These are phyloP conservation scores for Menidia beryllina DNA, from an alignment of 2,113 vertebrate species.

Conservation along the genomic window DNA sequence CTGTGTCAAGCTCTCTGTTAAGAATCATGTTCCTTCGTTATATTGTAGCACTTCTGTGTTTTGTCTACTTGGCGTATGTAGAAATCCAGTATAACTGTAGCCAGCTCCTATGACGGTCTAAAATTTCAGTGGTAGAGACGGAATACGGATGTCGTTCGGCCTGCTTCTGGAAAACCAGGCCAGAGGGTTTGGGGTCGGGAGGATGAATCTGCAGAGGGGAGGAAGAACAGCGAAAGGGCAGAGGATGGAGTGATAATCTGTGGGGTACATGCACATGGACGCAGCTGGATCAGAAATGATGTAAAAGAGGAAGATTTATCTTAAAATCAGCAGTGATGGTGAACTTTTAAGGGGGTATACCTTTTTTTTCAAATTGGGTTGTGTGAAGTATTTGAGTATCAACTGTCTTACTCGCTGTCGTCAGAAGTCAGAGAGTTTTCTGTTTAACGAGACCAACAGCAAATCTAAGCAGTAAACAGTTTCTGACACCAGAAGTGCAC, in stretches of 20 bases:
- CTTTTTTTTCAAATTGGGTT: no score
- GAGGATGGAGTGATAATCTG: conserved; percentile 59
- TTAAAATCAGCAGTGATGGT: conserved; percentile 27
- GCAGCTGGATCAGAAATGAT: conserved; percentile 11
- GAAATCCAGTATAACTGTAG: conserved; percentile 58
- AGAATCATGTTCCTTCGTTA: conserved; percentile 31
- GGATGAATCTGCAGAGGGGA: conserved; percentile 7
- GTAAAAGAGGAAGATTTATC: conserved; percentile 4
- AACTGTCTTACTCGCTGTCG: no score
- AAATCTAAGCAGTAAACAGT: no score
- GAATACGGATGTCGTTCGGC: conserved; percentile 1
- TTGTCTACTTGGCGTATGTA: conserved; percentile 41
- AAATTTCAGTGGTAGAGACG: conserved; percentile 38
- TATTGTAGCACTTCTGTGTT: conserved; percentile 52
- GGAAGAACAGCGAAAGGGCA: conserved; percentile 1
- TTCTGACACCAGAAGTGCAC: no score
- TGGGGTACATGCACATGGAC: conserved; percentile 5
- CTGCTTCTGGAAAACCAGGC: conserved; percentile 36
- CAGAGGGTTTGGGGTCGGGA: conserved; percentile 43
- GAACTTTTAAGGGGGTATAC: neutral
- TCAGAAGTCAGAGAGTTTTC: no score
- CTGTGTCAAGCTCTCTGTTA: conserved; percentile 10
- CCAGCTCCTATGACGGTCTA: conserved; percentile 62
- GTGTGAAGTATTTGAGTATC: no score
- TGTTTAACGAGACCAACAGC: no score